Base-by-base conservation (phyloP, 2,797 vertebrate species). In the Ctenopoma multispine region DNA sequence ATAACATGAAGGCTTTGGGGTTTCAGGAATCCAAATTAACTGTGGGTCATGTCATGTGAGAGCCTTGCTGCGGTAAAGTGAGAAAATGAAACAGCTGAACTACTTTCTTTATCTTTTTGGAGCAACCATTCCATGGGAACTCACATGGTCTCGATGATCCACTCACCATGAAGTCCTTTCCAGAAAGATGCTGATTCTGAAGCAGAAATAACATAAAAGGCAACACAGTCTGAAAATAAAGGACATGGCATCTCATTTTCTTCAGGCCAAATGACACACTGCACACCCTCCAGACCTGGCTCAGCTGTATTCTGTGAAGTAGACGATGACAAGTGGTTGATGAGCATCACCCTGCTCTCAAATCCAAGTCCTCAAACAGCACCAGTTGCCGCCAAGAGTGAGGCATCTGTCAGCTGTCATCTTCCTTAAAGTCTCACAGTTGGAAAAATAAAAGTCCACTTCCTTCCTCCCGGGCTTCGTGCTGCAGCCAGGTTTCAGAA, bases 1-100 rank as follows among this genome's bases (percentile, higher is more conserved):
- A 88, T 73, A 81, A 87, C 87, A 71, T 75, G 67, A 81, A 83
- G 75, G 80, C 72, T 83, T 84, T 75, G 66, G 70, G 63, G 73
- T 77, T 87, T 81, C 47, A 79, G 83, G 84, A 90, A 87, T 91
- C 81, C 87, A 92, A 89, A 93, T 93, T 90, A 93, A 91, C 83
- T 85, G 77, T 68, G 90, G 90, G 90, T 92, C 87, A 92, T 82
- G 87, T 91, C 83, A 84, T 76, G 75, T 50, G 69, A 83, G 80
- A 84, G 75, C 64, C 74, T 62, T 41, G 79, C 80, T 64, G 63
- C 17, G 59, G 80, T 72, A 82, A 85, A 87, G 80, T 69, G 51
- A 72, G 68, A 76, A 87, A 82, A 87, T 48, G 68, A 75, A 87
- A 75, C 24, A 44, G 46, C 77, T 85, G 83, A 89, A 83, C 81